Conservation (phyloP, 2,888 invertebrate species). For the Plagodis pulveraria region DNA sequence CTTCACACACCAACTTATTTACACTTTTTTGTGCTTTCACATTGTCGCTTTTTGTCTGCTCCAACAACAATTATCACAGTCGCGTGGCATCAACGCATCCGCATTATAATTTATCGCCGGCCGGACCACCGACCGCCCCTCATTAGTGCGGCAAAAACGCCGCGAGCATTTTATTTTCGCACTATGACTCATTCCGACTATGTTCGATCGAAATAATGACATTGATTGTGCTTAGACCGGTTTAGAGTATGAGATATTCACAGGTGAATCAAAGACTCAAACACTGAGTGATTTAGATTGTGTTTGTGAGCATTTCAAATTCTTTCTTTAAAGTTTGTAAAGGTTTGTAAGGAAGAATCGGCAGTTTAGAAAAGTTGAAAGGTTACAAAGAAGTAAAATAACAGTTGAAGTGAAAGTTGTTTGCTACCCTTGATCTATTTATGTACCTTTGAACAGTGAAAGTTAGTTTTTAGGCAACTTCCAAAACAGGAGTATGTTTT, state of each 20-base stretch:
- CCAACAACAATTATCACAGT: constrained; percentile 49
- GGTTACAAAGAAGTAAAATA: constrained; percentile 21
- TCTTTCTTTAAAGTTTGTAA: constrained; percentile 12
- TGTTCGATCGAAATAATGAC: constrained; percentile 35
- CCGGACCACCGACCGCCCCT: constrained; percentile 59
- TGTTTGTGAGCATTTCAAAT: constrained; percentile 5
- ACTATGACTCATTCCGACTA: constrained; percentile 54
- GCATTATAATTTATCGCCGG: constrained; percentile 40
- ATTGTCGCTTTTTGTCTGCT: constrained; percentile 37
- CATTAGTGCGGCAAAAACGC: constrained; percentile 63
- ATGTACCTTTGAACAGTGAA: constrained; percentile 8
- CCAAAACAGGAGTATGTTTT: neutral
- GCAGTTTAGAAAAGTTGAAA: constrained; percentile 17
- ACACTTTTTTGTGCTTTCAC: constrained; percentile 33
- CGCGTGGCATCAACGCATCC: constrained; percentile 65
- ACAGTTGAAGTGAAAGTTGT: constrained; percentile 15
- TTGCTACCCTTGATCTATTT: constrained; percentile 7
- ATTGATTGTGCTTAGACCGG: constrained; percentile 48
- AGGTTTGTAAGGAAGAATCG: constrained; percentile 7
- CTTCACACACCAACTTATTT: constrained; percentile 17
- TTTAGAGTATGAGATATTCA: constrained; percentile 13
- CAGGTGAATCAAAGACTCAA: constrained; percentile 18
- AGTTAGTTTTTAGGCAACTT: constrained; percentile 5
- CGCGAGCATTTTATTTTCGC: constrained; percentile 55
- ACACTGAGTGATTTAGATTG: constrained; percentile 11